A percentile compares a stretch with the other conserved stretches of the same genome.
Evolutionary conservation across 2,888 invertebrate species (phyloP).

Genomic region (Shargacucullia verbasci): DNA sequence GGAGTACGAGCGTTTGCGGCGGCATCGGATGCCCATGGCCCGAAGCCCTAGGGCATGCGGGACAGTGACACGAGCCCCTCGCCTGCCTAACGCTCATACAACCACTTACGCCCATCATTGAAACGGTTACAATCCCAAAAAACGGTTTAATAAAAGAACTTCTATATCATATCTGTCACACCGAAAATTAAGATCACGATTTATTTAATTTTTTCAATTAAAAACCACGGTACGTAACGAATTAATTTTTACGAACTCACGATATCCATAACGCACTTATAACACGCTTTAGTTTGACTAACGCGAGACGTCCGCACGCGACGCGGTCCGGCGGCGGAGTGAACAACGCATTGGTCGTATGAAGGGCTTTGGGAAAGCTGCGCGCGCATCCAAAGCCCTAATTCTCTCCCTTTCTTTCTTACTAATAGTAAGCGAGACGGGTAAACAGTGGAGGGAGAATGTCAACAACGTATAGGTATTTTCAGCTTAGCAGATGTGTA

Average conservation of each 20-base stretch:
- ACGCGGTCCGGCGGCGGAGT: constrained; percentile 79
- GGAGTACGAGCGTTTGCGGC: constrained; percentile 83
- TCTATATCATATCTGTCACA: constrained; percentile 50
- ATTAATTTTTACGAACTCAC: constrained; percentile 52
- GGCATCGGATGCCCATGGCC: constrained; percentile 78
- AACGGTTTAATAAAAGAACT: constrained; percentile 49
- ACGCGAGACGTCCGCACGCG: constrained; percentile 77
- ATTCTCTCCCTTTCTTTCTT: constrained; percentile 42
- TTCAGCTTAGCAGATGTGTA: constrained; percentile 65
- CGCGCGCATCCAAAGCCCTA: constrained; percentile 66
- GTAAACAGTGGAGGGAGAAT: constrained; percentile 55
- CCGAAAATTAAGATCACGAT: constrained; percentile 39
- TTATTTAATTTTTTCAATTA: constrained; percentile 15
- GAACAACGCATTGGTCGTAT: constrained; percentile 44
- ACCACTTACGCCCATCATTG: constrained; percentile 88
- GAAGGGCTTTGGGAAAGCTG: constrained; percentile 61
- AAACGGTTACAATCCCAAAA: constrained; percentile 61
- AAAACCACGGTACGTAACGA: constrained; percentile 32
- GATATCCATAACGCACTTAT: constrained; percentile 59
- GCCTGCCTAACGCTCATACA: constrained; percentile 89
- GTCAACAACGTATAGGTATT: constrained; percentile 64
- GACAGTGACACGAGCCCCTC: constrained; percentile 88
- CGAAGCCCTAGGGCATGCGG: constrained; percentile 85
- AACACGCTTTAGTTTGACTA: constrained; percentile 42
- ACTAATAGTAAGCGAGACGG: constrained; percentile 41